Conservation (phyloP, 2,113 vertebrate species). For the Suricata suricatta region DNA sequence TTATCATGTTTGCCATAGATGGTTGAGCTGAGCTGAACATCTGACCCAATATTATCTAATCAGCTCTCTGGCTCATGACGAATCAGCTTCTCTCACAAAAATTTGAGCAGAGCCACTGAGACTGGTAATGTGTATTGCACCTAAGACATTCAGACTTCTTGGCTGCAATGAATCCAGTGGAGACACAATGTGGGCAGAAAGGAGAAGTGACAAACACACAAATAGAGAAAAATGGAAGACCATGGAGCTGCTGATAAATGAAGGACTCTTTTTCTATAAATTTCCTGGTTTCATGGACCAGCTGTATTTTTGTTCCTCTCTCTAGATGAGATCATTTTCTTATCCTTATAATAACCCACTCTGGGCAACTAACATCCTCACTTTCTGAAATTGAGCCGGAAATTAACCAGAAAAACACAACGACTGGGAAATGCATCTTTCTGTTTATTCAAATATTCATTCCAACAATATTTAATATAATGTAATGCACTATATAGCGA, state of each 20-base stretch:
- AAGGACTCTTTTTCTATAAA: not conserved
- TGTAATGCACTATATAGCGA: not conserved
- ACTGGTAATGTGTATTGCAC: not conserved
- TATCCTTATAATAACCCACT: not conserved
- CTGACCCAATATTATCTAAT: not conserved
- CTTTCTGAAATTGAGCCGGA: not conserved
- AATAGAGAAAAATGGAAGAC: not conserved
- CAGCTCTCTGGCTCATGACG: not conserved
- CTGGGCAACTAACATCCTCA: not conserved
- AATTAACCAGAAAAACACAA: not conserved
- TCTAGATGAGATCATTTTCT: not conserved
- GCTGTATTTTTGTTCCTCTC: not conserved
- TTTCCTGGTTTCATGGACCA: not conserved
- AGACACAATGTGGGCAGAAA: not conserved
- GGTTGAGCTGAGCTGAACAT: not conserved
- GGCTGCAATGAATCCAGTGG: not conserved
- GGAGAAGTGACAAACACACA: not conserved
- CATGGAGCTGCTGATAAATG: not conserved
- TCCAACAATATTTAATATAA: not conserved
- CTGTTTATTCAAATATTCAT: not conserved
- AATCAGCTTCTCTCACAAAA: not conserved
- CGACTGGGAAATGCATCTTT: not conserved
- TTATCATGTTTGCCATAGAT: not conserved
- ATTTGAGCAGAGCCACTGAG: not conserved
- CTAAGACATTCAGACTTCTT: not conserved